A percentile compares a stretch with the other conserved stretches of the same genome.
These are phyloP conservation scores for Parapsyche elsis DNA, from an alignment of 1,140 invertebrate genomes.

Conservation along the genomic window DNA sequence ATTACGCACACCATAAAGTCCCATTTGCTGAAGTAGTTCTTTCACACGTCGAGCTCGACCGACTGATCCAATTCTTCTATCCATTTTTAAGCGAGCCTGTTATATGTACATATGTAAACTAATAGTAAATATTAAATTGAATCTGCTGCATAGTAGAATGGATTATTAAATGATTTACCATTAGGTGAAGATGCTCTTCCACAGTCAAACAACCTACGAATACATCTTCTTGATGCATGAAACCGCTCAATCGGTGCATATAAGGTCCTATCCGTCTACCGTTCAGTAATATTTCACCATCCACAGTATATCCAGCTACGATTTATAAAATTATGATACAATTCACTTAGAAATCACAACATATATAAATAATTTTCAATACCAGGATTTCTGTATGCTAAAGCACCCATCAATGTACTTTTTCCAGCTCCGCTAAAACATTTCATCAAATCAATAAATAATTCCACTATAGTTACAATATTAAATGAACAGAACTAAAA, in stretches of 20 bases:
- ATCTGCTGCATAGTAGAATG: background rate
- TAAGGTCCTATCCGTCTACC: constrained; percentile 75
- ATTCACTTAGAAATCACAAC: background rate
- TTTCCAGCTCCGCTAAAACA: constrained; percentile 90
- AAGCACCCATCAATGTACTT: constrained; percentile 91
- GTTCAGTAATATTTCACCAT: constrained; percentile 82
- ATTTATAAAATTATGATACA: background rate
- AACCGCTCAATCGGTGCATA: constrained; percentile 87
- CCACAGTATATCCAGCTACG: constrained; percentile 74
- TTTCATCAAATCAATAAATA: constrained; percentile 56
- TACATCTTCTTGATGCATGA: constrained; percentile 94
- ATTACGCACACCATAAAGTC: constrained; percentile 75
- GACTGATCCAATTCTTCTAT: constrained; percentile 70
- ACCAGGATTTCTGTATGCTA: constrained; percentile 82
- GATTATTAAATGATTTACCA: constrained; percentile 69
- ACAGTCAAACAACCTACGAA: constrained; percentile 91
- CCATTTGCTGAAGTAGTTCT: constrained; percentile 77
- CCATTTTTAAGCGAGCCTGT: constrained; percentile 84
- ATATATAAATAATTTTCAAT: constrained; percentile 57
- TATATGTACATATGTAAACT: background rate
- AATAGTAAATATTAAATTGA: background rate
- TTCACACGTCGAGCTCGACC: constrained; percentile 76
- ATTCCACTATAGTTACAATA: background rate
- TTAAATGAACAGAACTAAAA: constrained; percentile 34
- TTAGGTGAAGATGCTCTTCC: constrained; percentile 88